These are phyloP conservation scores for Campylorhamphus procurvoides DNA, from an alignment of 2,113 vertebrate genomes.

Conservation along the genomic window DNA sequence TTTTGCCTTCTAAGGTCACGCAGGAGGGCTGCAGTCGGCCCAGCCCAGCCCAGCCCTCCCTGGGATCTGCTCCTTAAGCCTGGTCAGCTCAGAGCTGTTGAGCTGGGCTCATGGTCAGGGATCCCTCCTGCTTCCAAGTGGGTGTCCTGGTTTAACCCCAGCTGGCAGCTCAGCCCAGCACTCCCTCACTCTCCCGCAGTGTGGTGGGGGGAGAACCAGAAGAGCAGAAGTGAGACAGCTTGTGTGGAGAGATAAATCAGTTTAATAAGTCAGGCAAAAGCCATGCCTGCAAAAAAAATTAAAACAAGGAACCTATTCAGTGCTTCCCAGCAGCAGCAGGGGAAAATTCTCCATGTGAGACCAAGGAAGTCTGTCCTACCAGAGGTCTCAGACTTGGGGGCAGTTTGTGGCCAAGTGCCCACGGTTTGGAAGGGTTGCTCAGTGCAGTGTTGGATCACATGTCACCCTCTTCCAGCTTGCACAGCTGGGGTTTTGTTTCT, in stretches of 20 bases:
- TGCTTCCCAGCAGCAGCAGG: neutral
- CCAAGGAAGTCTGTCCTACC: neutral
- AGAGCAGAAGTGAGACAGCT: neutral
- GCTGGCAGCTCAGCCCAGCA: neutral
- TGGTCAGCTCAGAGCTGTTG: neutral
- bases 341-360: fast-evolving
- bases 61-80: neutral
- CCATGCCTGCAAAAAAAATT: neutral
- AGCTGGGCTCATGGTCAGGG: neutral
- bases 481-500: neutral
- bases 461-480: neutral
- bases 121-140: neutral
- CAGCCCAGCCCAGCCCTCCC: neutral
- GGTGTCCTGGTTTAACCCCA: neutral
- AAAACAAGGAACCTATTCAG: neutral
- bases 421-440: neutral
- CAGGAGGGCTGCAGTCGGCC: neutral
- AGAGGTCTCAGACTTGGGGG: neutral
- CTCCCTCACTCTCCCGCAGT: neutral
- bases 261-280: neutral
- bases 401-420: neutral
- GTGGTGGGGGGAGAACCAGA: neutral
- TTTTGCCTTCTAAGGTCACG: neutral
- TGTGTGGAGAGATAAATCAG: neutral
- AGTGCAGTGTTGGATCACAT: neutral